These are phyloP conservation scores for Branchinecta lindahli DNA, from an alignment of 1,140 invertebrate genomes.

Conservation along the genomic window DNA sequence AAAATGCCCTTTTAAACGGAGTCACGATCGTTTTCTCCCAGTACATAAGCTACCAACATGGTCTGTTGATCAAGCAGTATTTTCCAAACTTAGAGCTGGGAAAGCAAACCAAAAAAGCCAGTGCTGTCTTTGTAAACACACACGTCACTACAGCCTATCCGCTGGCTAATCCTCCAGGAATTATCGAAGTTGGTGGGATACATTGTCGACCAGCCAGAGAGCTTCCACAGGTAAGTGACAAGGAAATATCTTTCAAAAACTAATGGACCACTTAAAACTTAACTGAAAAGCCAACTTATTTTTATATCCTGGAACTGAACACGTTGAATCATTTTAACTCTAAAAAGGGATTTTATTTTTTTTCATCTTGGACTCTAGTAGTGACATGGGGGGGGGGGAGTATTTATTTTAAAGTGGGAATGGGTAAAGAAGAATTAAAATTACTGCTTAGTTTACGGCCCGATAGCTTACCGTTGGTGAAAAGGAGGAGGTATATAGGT, in stretches of 20 bases:
- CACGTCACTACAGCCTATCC: conserved; percentile 37
- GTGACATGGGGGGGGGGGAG: too few species aligned
- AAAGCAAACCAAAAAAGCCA: conserved; percentile 35
- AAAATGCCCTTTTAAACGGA: conserved; percentile 30
- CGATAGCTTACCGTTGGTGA: too few species aligned
- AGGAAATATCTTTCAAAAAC: background rate
- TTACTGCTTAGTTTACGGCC: too few species aligned
- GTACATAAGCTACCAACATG: background rate
- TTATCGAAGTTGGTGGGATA: conserved; percentile 38
- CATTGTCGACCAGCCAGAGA: conserved; percentile 39
- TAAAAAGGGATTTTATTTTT: too few species aligned
- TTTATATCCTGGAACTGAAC: too few species aligned
- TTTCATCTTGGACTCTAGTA: too few species aligned
- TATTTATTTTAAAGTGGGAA: too few species aligned
- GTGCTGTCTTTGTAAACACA: conserved; percentile 41
- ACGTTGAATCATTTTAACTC: too few species aligned
- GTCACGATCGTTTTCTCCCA: background rate
- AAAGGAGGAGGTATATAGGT: too few species aligned
- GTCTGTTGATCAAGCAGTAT: background rate
- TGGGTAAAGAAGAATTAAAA: too few species aligned
- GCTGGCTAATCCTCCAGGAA: conserved; percentile 38
- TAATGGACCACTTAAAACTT: too few species aligned
- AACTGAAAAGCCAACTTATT: too few species aligned
- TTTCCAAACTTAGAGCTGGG: conserved; percentile 21
- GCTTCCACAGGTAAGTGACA: conserved; percentile 36